These are phyloP conservation scores for Centrocercus urophasianus DNA, from an alignment of 2,113 vertebrate species.

Conservation along the genomic window DNA sequence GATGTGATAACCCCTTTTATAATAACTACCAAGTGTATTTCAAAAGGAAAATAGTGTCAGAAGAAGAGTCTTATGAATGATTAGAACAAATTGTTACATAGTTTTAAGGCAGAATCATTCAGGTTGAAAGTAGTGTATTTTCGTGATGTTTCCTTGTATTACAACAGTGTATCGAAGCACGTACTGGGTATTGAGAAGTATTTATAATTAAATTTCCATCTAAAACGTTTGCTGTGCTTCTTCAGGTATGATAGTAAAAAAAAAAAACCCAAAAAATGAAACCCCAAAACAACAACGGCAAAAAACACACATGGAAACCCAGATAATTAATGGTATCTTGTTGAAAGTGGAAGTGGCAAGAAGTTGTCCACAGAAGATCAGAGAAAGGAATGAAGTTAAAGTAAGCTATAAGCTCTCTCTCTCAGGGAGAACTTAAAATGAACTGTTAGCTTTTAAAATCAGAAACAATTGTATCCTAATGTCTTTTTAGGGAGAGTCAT, in stretches of 20 bases:
- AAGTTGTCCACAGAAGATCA: neutral
- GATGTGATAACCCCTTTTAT: rapidly evolving
- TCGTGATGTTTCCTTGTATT: neutral
- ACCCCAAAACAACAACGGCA: too few relatives aligned
- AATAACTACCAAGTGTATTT: rapidly evolving
- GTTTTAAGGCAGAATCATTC: neutral
- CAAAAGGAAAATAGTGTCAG: rapidly evolving
- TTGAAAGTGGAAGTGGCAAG: neutral
- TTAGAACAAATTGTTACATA: rapidly evolving
- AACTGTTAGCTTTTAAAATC: neutral
- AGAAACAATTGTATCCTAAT: neutral
- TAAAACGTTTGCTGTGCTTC: neutral
- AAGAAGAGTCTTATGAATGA: rapidly evolving
- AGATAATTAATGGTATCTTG: neutral
- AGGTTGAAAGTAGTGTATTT: rapidly evolving
- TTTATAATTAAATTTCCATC: neutral
- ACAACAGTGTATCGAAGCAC: neutral
- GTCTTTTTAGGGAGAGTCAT: neutral
- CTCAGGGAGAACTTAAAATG: neutral
- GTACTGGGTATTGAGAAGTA: neutral
- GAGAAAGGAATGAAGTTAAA: neutral
- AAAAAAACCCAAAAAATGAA: too few relatives aligned
- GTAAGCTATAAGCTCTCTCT: neutral
- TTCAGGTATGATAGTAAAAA: neutral
- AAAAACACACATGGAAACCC: neutral